Evolutionary conservation across 1,140 invertebrate genomes (phyloP).

Genomic region (Lethocerus indicus): DNA sequence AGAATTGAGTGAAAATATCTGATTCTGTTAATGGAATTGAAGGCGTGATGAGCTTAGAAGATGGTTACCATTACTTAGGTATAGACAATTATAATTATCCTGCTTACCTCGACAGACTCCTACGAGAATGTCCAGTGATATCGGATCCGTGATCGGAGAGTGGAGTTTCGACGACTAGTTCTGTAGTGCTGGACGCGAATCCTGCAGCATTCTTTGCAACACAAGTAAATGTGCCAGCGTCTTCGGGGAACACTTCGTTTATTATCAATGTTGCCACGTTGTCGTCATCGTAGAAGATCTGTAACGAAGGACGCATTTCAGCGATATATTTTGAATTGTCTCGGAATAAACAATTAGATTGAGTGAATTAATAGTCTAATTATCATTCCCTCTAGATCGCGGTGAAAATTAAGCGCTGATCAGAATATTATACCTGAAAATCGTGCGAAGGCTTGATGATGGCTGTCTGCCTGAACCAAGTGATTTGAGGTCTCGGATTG

Average conservation of each 20-base stretch:
- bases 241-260: slow-evolving; percentile 90
- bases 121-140: slow-evolving; percentile 55
- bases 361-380: no score
- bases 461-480: slow-evolving; percentile 85
- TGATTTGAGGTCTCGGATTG: slow-evolving; percentile 73
- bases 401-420: no score
- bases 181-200: slow-evolving; percentile 79
- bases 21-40: no score
- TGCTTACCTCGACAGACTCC: slow-evolving; percentile 53
- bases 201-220: slow-evolving; percentile 91
- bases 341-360: no score
- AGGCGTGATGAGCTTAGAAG: no score
- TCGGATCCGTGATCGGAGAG: slow-evolving; percentile 78
- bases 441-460: slow-evolving; percentile 80
- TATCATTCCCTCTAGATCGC: no score
- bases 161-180: slow-evolving; percentile 71
- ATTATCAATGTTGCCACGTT: slow-evolving; percentile 86
- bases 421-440: slow-evolving; percentile 34
- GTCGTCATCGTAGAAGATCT: slow-evolving; percentile 85
- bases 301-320: slow-evolving; percentile 20
- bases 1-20: no score
- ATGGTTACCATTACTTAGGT: no score
- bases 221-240: slow-evolving; percentile 90
- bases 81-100: no score
- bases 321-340: no score